Percentiles rank a stretch among this genome's conserved stretches.
phyloP scores from a whole-genome alignment of 1,140 invertebrate species.

The Eulimnadia texana region DNA sequence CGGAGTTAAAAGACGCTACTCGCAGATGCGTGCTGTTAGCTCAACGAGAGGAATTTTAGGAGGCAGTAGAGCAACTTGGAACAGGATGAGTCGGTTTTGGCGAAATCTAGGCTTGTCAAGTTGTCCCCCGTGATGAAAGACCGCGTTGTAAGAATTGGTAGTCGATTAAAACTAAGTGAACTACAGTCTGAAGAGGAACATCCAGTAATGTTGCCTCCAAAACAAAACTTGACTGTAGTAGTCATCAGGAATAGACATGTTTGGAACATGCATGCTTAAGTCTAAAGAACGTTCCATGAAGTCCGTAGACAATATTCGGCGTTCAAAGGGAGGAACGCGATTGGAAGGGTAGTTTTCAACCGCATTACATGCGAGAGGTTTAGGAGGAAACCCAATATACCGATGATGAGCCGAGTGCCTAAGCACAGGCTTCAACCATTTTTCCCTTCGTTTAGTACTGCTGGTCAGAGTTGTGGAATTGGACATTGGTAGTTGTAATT shows the following conservation, averaged over 20 bases:
- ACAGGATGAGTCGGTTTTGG: not conserved
- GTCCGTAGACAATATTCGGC: conserved; percentile 14
- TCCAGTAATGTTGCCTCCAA: not conserved
- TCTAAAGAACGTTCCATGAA: conserved; percentile 2
- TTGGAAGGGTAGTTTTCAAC: conserved; percentile 8
- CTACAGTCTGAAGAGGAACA: not conserved
- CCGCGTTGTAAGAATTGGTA: not conserved
- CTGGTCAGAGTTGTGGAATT: too few relatives aligned
- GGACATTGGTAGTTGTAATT: too few relatives aligned
- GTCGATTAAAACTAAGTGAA: not conserved
- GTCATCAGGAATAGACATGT: not conserved
- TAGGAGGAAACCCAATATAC: not conserved
- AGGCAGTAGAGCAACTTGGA: not conserved
- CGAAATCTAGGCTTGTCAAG: not conserved
- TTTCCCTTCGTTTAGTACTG: conserved; percentile 14
- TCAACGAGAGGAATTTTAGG: not conserved
- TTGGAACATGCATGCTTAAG: not conserved
- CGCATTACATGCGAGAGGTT: not conserved
- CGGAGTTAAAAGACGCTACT: not conserved
- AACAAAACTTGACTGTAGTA: not conserved
- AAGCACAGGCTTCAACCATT: not conserved
- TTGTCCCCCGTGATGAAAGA: not conserved
- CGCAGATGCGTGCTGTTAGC: not conserved
- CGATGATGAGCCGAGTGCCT: not conserved
- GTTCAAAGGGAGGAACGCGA: not conserved